A percentile compares a stretch with the other conserved stretches of the same genome.
These are phyloP conservation scores for Lasioglossum vierecki DNA, from an alignment of 2,888 invertebrate genomes.

Conservation along the genomic window DNA sequence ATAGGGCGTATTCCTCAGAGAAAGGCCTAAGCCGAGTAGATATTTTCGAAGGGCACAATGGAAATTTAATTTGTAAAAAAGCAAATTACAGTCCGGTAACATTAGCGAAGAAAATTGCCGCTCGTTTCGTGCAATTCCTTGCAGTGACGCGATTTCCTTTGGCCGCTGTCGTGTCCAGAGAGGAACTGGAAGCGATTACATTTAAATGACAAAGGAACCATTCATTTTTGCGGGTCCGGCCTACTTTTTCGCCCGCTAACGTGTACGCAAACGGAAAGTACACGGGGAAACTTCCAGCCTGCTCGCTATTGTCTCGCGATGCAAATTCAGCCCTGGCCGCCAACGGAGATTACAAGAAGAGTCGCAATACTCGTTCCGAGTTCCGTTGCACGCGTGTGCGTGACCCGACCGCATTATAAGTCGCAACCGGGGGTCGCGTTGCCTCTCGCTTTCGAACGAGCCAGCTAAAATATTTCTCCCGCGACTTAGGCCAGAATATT, in stretches of 20 bases:
- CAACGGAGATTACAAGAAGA: slow-evolving; percentile 57
- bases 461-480: slow-evolving; percentile 27
- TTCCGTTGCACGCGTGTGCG: slow-evolving; percentile 16
- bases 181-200: slow-evolving; percentile 50
- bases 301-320: slow-evolving; percentile 57
- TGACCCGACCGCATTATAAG: slow-evolving; percentile 33
- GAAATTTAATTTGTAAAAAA: neutral
- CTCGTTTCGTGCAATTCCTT: neutral
- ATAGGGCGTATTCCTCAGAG: neutral
- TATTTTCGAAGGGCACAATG: neutral
- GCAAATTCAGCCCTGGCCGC: slow-evolving; percentile 40
- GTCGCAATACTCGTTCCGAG: slow-evolving; percentile 46
- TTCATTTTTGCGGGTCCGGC: slow-evolving; percentile 54
- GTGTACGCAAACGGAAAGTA: slow-evolving; percentile 56
- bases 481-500: neutral
- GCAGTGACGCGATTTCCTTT: slow-evolving; percentile 21
- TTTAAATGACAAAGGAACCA: slow-evolving; percentile 55
- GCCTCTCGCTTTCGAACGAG: slow-evolving; percentile 15
- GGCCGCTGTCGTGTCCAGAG: slow-evolving; percentile 4
- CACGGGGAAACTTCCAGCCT: slow-evolving; percentile 53
- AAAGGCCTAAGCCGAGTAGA: neutral
- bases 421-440: slow-evolving; percentile 28
- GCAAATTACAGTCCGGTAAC: neutral
- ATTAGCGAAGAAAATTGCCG: neutral
- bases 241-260: slow-evolving; percentile 46